Base-by-base conservation (phyloP, 2,797 vertebrate genomes). In the Brotula barbata region DNA sequence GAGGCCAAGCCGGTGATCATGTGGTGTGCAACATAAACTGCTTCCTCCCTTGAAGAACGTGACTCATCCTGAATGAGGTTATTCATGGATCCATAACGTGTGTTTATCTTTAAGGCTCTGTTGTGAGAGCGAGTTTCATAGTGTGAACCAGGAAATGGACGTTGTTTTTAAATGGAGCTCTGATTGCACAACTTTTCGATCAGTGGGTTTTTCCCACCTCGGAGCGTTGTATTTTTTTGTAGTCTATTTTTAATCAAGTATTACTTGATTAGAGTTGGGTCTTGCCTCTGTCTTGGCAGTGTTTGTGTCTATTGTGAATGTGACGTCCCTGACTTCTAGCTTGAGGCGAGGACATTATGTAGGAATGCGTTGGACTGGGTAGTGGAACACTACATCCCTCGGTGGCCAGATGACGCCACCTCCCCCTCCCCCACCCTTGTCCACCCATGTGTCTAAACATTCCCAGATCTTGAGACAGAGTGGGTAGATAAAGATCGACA, bases 11-110 rank as follows among this genome's bases (percentile, higher is more conserved):
- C 62, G 51, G 55, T 0, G 41, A 67, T 89, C 87, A 90, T 85
- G 87, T 79, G 85, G 65, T 75, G 66, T 51, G 37, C 74, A 70
- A n/a, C n/a, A n/a, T n/a, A n/a, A 78, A 82, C 81, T 68, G 61
- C 59, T 87, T 85, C 71, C 61, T 48, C 71, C 59, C 84, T 84
- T 75, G 75, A 60, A 77, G 71, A 80, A 82, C 77, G 63, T 90
- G 88, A 91, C 84, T 89, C 85, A 89, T 83, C 70, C 85, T 71
- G 81, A 87, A 85, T 78, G 71, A 45, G 64, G 84, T 88, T 85
- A 78, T 73, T 89, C 82, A 77, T 64, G 74, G 75, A 84, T 73
- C 52, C 62, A 58, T 78, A 71, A 62, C 62, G 57, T 52, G 48
- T 64, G 68, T 84, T 75, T 75, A 55, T 76, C 53, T 80, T 72